These are phyloP conservation scores for Heliconius hewitsoni DNA, from an alignment of 1,140 invertebrate species.

Conservation along the genomic window DNA sequence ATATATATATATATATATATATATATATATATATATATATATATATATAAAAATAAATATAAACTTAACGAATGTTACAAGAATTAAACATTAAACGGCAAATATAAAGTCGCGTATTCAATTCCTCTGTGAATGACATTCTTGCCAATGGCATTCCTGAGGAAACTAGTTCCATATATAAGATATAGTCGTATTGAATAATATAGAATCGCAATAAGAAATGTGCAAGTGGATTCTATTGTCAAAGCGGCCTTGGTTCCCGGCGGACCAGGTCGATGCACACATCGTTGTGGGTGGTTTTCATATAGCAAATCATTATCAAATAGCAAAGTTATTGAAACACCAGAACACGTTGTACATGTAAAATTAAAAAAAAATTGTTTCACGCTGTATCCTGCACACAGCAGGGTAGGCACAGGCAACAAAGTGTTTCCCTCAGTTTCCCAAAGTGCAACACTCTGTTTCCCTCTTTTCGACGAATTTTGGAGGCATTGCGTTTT, in stretches of 20 bases:
- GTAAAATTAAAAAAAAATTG: too few species aligned
- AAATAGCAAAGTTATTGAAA: neutral
- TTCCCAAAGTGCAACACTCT: too few species aligned
- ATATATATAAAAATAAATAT: neutral
- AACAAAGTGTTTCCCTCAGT: too few species aligned
- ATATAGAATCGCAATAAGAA: conserved; percentile 69
- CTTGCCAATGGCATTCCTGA: conserved; percentile 53
- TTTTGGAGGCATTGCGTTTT: too few species aligned
- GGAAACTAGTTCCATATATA: conserved; percentile 75
- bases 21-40: too few species aligned
- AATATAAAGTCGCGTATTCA: conserved; percentile 39
- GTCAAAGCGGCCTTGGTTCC: conserved; percentile 63
- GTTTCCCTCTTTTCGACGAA: too few species aligned
- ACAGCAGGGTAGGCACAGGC: too few species aligned
- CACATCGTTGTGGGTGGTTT: conserved; percentile 52
- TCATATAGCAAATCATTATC: neutral
- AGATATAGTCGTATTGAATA: conserved; percentile 70
- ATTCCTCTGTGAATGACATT: conserved; percentile 38
- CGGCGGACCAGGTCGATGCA: conserved; percentile 46
- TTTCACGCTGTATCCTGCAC: too few species aligned
- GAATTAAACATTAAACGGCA: neutral
- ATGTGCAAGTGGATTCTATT: conserved; percentile 61
- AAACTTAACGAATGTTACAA: neutral
- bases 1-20: too few species aligned
- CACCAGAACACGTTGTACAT: neutral